Evolutionary conservation across 64 coral and sea anemone species (phyloP).

Genomic region (Pocillopora verrucosa): DNA sequence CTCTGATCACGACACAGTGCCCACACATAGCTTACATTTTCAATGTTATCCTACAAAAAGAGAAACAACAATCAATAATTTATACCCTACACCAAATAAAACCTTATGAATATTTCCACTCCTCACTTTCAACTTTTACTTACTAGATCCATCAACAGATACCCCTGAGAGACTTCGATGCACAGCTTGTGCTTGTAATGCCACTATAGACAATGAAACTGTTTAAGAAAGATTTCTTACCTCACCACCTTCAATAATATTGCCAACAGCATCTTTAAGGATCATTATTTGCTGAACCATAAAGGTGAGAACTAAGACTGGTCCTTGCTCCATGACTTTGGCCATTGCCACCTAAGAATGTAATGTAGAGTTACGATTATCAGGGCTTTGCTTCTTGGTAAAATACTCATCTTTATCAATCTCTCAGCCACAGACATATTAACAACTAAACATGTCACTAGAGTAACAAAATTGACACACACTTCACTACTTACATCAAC

Average conservation of each 20-base stretch:
- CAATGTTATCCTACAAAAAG: conserved; percentile 85
- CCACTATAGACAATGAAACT: too few species aligned
- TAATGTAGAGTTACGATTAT: not conserved
- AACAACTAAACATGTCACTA: too few species aligned
- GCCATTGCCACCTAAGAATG: conserved; percentile 85
- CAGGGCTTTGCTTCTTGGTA: not conserved
- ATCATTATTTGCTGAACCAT: conserved; percentile 92
- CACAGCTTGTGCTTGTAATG: too few species aligned
- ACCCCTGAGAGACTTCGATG: too few species aligned
- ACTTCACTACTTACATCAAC: conserved; percentile 76
- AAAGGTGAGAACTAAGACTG: conserved; percentile 92
- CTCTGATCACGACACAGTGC: conserved; percentile 95
- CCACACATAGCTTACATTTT: conserved; percentile 95
- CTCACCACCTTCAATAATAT: conserved; percentile 95
- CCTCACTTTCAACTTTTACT: too few species aligned
- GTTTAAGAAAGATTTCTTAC: conserved; percentile 24
- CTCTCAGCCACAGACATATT: too few species aligned
- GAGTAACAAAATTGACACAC: not conserved
- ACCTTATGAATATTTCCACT: not conserved
- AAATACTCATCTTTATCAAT: too few species aligned
- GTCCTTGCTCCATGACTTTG: conserved; percentile 98
- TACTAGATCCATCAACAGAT: too few species aligned
- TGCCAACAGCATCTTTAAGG: conserved; percentile 72
- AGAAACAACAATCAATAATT: not conserved
- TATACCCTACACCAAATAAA: not conserved